Conservation (phyloP, 2,113 vertebrate genomes). For the Dasyornis broadbenti region DNA sequence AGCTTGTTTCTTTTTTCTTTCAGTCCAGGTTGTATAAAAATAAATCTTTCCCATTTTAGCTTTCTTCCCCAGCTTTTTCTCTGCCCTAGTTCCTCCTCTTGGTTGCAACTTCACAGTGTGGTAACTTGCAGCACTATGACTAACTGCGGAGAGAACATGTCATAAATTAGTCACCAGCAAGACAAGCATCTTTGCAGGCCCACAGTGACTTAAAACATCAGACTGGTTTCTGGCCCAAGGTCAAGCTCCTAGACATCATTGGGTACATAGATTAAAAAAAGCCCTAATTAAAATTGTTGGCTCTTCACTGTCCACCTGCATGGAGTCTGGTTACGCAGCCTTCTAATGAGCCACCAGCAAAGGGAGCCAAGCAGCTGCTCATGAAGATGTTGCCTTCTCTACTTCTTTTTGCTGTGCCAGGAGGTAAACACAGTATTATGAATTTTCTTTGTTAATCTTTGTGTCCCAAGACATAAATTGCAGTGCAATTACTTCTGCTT, state of each 20-base stretch:
- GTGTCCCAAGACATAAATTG: background rate
- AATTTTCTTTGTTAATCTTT: background rate
- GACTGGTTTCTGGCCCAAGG: background rate
- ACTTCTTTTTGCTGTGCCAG: background rate
- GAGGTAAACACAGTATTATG: background rate
- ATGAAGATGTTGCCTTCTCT: background rate
- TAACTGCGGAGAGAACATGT: slow-evolving; percentile 17
- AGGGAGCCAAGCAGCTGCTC: background rate
- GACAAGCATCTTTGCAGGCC: background rate
- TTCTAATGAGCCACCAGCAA: background rate
- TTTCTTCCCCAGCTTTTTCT: background rate
- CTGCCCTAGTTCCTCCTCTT: background rate
- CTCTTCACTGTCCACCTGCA: background rate
- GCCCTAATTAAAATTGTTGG: background rate
- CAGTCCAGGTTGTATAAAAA: background rate
- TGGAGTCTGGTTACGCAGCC: background rate
- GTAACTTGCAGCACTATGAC: background rate
- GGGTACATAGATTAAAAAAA: background rate
- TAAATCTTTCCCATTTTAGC: background rate
- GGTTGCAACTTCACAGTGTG: background rate
- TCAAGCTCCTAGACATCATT: background rate
- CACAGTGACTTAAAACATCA: background rate
- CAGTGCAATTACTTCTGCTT: background rate
- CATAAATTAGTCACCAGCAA: slow-evolving; percentile 33
- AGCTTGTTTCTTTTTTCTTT: background rate